Base-by-base conservation (phyloP, 2,113 vertebrate genomes). In the Eudorcas thomsonii region DNA sequence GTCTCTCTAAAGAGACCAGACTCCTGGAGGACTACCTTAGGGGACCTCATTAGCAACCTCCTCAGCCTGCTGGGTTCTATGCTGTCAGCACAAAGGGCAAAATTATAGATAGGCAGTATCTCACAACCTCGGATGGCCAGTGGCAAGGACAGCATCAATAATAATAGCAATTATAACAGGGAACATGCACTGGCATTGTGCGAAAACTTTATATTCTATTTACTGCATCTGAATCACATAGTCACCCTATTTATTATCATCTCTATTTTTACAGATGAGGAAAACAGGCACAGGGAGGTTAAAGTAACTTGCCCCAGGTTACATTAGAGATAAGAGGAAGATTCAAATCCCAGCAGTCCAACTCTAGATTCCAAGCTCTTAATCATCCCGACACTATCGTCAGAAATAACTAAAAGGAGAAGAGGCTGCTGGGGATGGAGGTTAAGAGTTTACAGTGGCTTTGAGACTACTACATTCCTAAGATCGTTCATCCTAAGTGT, bases 41-140 rank as follows among this genome's bases (percentile, higher is more conserved):
- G 94, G 62, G 87, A 52, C n/a, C 90, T 92, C 88, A 92, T 48
- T 67, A 97, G 62, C 62, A 57, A 74, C 5, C 78, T 95, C 74
- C 91, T 82, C 36, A 45, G 67, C 84, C 95, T 90, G 90, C 80
- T 94, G 80, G 84, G 71, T 67, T 74, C 80, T 67, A 25, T 13
- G 26, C 48, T 45, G 57, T 43, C 60, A 33, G 88, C n/a, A 60
- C 28, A 88, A 91, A 94, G 59, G 57, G 77, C 21, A 54, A 83
- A 54, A 36, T 54, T 83, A 36, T 81, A 81, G 78, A 81, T 16
- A 48, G n/a, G 83, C 1, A 74, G 77, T 30, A 23, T n/a, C 54
- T 86, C 80, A 48, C 2, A 28, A 81, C 85, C 33, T 52, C 80
- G 2, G 80, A 90, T 78, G 82, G 26, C 10, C 16, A 33, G 48